Base-by-base conservation (phyloP, 2,797 vertebrate genomes). In the Spea hammondii region DNA sequence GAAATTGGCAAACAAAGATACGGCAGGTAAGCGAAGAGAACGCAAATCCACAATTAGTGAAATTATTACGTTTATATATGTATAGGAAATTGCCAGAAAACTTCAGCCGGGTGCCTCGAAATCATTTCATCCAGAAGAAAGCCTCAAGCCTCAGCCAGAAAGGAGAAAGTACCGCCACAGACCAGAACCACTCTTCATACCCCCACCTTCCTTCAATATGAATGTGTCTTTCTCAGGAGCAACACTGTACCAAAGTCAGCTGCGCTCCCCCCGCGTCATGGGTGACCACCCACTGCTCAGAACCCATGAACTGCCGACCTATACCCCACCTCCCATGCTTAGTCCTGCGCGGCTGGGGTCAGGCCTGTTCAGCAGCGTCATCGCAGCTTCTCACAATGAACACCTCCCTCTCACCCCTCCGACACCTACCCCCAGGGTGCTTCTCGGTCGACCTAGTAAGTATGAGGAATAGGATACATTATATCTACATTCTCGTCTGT, bases 291-390 rank as follows among this genome's bases (percentile, higher is more conserved):
- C 92, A 76, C 84, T 88, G 44, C 86, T 91, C n/a, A 77, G 88
- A 13, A 72, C 82, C 0, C 91, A 86, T 0, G 91, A 91, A 73
- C 85, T 86, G 0, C 89, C 88, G 12, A 90, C 92, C 8, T 98
- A 97, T 91, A 97, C 93, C 46, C 95, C 96, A 0, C 94, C 95
- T 0, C 95, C 95, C 0, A 96, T 97, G 95, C 92, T 98, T 50
- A 94, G 94, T 55, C 96, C 97, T 0, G 83, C 91, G 62, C 94
- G 96, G 64, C 91, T 90, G 0, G 97, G 94, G 0, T 91, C 94
- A 0, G 97, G 97, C 12, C 91, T 98, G 84, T 96, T 94, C 91
- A 95, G 91, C 87, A 94, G 88, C 1, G 88, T 97, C 32, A 87
- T 85, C 68, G 85, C 88, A 78, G 88, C 88, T 4, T 85, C 89